phyloP scores from a whole-genome alignment of 2,888 invertebrate species.

The Brachynemurus nebulosus region DNA sequence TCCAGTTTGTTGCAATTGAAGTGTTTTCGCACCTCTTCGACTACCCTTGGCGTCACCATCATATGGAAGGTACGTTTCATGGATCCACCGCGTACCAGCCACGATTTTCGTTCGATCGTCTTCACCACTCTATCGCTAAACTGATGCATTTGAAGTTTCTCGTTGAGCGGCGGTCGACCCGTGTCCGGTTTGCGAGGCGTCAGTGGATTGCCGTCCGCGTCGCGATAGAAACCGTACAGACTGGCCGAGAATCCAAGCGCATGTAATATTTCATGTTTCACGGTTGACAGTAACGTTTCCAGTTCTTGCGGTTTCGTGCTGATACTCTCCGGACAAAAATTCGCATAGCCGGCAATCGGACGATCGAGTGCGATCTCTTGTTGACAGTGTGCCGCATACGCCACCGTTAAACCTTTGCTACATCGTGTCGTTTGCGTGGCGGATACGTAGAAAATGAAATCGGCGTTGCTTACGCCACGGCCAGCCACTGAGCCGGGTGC shows the following conservation, averaged over 20 bases:
- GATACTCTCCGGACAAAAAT: conserved; percentile 90
- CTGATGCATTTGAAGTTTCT: conserved; percentile 82
- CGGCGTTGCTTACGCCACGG: conserved; percentile 62
- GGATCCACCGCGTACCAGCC: conserved; percentile 68
- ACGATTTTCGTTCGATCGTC: conserved; percentile 35
- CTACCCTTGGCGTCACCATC: conserved; percentile 85
- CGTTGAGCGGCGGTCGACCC: conserved; percentile 78
- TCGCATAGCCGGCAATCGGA: conserved; percentile 75
- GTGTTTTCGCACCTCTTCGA: conserved; percentile 72
- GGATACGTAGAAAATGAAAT: conserved; percentile 95
- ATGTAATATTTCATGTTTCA: conserved; percentile 97
- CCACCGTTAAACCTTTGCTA: conserved; percentile 78
- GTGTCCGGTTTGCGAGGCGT: conserved; percentile 68
- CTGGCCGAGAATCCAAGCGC: conserved; percentile 96
- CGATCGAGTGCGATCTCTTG: conserved; percentile 86
- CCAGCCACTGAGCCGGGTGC: conserved; percentile 41
- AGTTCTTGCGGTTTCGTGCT: conserved; percentile 84
- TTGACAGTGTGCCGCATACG: conserved; percentile 97
- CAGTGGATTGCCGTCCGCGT: conserved; percentile 75
- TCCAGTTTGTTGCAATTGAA: conserved; percentile 79
- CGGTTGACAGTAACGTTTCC: conserved; percentile 83
- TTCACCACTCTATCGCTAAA: conserved; percentile 72
- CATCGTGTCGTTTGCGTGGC: conserved; percentile 90
- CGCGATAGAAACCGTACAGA: conserved; percentile 90
- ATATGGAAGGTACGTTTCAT: conserved; percentile 65